phyloP scores from a whole-genome alignment of 2,797 vertebrate genomes.

The Chelon auratus region DNA sequence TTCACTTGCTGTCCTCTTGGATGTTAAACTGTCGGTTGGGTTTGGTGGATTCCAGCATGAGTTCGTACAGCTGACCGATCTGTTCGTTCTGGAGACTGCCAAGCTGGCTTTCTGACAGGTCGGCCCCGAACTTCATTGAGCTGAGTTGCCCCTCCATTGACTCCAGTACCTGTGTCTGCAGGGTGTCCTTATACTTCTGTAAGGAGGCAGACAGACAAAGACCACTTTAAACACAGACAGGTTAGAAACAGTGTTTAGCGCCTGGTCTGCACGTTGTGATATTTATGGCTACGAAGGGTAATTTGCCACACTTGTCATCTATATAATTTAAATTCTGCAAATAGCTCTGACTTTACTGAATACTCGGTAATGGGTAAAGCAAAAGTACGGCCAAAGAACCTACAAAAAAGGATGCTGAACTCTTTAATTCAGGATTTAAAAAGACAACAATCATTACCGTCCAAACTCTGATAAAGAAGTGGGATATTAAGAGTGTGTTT shows the following conservation, averaged over 20 bases:
- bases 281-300: too few relatives aligned
- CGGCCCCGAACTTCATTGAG: slow-evolving; percentile 60
- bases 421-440: too few relatives aligned
- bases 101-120: slow-evolving; percentile 79
- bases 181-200: slow-evolving; percentile 79
- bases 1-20: slow-evolving; percentile 81
- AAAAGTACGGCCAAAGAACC: too few relatives aligned
- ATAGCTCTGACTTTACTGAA: too few relatives aligned
- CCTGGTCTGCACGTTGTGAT: background rate
- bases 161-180: slow-evolving; percentile 82
- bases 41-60: slow-evolving; percentile 94
- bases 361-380: too few relatives aligned
- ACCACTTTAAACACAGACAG: background rate
- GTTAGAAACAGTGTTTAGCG: slow-evolving; percentile 24
- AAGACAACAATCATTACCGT: too few relatives aligned
- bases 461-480: too few relatives aligned
- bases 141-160: slow-evolving; percentile 1
- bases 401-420: too few relatives aligned
- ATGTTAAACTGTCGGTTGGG: slow-evolving; percentile 85
- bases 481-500: too few relatives aligned
- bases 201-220: background rate
- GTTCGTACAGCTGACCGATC: slow-evolving; percentile 91
- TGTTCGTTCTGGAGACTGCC: slow-evolving; percentile 89
- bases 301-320: too few relatives aligned
- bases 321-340: too few relatives aligned